These are phyloP conservation scores for Papilio elwesi DNA, from an alignment of 2,888 invertebrate genomes.

Conservation along the genomic window DNA sequence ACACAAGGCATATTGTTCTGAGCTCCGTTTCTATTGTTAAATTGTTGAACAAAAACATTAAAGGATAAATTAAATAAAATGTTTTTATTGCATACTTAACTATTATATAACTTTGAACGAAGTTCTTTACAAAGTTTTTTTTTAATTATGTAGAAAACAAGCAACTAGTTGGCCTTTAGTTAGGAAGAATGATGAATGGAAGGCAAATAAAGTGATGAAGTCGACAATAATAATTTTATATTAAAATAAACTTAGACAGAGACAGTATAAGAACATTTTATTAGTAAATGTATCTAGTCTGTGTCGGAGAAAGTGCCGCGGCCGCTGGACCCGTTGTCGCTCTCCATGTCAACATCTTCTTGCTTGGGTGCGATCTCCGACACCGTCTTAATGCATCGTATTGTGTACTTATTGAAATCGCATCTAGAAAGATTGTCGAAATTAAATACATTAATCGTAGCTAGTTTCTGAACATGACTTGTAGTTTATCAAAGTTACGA, in stretches of 20 bases:
- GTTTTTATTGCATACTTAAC: too few relatives aligned
- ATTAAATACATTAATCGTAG: not conserved
- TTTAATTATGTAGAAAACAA: too few relatives aligned
- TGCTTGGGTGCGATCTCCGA: conserved; percentile 68
- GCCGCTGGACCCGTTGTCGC: conserved; percentile 68
- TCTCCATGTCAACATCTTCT: conserved; percentile 63
- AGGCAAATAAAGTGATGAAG: too few relatives aligned
- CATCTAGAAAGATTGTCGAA: conserved; percentile 83
- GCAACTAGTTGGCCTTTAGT: too few relatives aligned
- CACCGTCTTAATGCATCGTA: conserved; percentile 86
- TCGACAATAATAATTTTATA: not conserved
- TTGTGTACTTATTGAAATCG: conserved; percentile 94
- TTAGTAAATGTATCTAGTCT: conserved; percentile 53
- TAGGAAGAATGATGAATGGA: too few relatives aligned
- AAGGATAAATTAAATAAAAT: too few relatives aligned
- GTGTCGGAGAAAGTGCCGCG: conserved; percentile 71
- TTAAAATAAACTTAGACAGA: not conserved
- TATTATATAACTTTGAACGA: too few relatives aligned
- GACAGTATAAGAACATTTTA: conserved; percentile 38
- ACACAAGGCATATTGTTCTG: not conserved
- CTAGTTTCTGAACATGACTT: too few relatives aligned
- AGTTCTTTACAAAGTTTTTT: too few relatives aligned
- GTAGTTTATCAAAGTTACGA: too few relatives aligned
- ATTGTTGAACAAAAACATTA: not conserved
- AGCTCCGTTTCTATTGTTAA: not conserved